Conservation (phyloP, 2,797 vertebrate genomes). For the Antennarius maculatus region DNA sequence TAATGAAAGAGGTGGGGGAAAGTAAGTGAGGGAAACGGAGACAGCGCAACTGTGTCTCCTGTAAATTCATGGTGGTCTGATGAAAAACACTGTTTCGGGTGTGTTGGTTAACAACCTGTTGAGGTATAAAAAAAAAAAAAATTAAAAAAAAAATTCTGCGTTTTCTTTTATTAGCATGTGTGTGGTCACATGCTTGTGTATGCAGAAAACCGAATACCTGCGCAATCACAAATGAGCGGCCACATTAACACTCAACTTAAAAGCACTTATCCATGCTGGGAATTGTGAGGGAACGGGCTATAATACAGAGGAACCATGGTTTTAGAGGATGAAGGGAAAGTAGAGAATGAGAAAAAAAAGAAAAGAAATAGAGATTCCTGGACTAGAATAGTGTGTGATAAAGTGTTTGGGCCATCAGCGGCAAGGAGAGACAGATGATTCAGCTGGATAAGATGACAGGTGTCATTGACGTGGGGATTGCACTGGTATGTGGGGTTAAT, state of each 20-base stretch:
- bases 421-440: slow-evolving; percentile 57
- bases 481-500: slow-evolving; percentile 74
- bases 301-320: slow-evolving; percentile 37
- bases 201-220: slow-evolving; percentile 39
- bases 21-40: slow-evolving; percentile 43
- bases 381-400: slow-evolving; percentile 73
- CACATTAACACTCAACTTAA: slow-evolving; percentile 57
- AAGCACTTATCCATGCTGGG: slow-evolving; percentile 51
- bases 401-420: slow-evolving; percentile 59
- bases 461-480: slow-evolving; percentile 72
- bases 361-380: slow-evolving; percentile 48
- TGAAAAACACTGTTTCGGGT: slow-evolving; percentile 73
- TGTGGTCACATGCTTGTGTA: slow-evolving; percentile 48
- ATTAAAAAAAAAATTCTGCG: slow-evolving; percentile 68
- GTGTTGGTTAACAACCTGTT: slow-evolving; percentile 78
- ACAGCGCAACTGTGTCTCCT: slow-evolving; percentile 42
- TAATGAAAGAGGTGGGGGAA: slow-evolving; percentile 29
- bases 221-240: slow-evolving; percentile 28
- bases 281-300: slow-evolving; percentile 47
- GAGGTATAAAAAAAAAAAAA: slow-evolving; percentile 77
- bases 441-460: slow-evolving; percentile 69
- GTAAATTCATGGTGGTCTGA: slow-evolving; percentile 76
- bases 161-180: slow-evolving; percentile 66
- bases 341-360: slow-evolving; percentile 51
- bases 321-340: slow-evolving; percentile 52